Evolutionary conservation across 2,888 invertebrate species (phyloP).

Genomic region (Acrobeloides nanus): DNA sequence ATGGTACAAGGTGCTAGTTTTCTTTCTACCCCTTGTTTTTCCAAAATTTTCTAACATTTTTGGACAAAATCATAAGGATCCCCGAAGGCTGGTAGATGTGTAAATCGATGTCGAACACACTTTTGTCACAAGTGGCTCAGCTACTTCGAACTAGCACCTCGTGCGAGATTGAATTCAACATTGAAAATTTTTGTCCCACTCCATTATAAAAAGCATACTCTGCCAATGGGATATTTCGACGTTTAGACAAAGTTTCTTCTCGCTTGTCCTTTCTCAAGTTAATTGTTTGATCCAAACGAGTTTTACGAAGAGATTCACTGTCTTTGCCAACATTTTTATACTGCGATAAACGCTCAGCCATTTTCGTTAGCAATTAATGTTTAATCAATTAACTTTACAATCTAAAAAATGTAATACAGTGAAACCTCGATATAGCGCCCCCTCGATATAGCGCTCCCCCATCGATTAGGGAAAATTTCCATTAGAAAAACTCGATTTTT

Average conservation of each 20-base stretch:
- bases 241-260: constrained; percentile 88
- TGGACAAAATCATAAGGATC: constrained; percentile 2
- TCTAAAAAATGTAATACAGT: background rate
- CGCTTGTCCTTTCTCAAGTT: constrained; percentile 91
- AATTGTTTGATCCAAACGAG: constrained; percentile 42
- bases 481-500: no score
- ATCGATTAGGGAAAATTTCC: no score
- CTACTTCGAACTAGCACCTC: background rate
- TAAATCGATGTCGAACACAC: no score
- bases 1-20: no score
- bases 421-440: no score
- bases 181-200: background rate
- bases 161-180: background rate
- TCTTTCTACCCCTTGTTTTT: no score
- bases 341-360: constrained; percentile 39
- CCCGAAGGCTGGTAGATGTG: no score
- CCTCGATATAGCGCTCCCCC: no score
- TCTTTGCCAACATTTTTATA: constrained; percentile 99
- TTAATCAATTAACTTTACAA: background rate
- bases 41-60: no score
- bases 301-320: constrained; percentile 87
- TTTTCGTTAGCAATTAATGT: constrained; percentile 4
- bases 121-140: no score
- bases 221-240: constrained; percentile 77
- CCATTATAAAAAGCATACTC: constrained; percentile 32